phyloP scores from a whole-genome alignment of 2,888 invertebrate genomes.

The Clivina fossor region DNA sequence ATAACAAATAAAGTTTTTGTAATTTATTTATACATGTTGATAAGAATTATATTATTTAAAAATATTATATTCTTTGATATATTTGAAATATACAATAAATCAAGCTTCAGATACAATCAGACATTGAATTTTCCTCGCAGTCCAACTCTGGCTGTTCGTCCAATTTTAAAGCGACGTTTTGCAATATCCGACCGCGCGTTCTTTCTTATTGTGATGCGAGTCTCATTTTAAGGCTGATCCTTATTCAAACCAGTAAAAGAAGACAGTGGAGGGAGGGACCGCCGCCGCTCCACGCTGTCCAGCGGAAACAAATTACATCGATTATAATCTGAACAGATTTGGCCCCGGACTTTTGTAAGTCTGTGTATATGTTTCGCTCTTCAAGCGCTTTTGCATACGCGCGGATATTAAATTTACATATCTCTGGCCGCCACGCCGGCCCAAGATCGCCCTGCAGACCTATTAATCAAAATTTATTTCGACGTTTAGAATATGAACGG shows the following conservation, averaged over 20 bases:
- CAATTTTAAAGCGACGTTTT: not conserved
- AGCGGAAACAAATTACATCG: constrained; percentile 32
- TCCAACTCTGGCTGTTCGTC: not conserved
- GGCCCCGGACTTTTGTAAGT: constrained; percentile 19
- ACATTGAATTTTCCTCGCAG: not conserved
- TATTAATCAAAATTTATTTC: constrained; percentile 31
- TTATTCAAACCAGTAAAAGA: constrained; percentile 19
- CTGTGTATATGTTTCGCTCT: not conserved
- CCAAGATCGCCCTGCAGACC: constrained; percentile 9
- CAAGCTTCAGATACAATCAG: too few relatives aligned
- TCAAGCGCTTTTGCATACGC: constrained; percentile 7
- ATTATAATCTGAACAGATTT: constrained; percentile 32
- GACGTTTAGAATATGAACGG: constrained; percentile 31
- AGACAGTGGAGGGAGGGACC: not conserved
- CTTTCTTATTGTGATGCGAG: constrained; percentile 28
- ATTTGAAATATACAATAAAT: too few relatives aligned
- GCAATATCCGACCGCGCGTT: not conserved
- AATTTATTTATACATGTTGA: too few relatives aligned
- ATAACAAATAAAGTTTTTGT: too few relatives aligned
- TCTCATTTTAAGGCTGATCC: constrained; percentile 23
- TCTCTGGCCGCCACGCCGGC: constrained; percentile 16
- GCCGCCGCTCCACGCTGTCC: constrained; percentile 16
- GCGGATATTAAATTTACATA: constrained; percentile 33
- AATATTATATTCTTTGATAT: too few relatives aligned
- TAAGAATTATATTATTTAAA: too few relatives aligned